A percentile compares a stretch with the other conserved stretches of the same genome.
Conservation (phyloP, 2,113 vertebrate genomes). For the Rhagologus leucostigma region DNA sequence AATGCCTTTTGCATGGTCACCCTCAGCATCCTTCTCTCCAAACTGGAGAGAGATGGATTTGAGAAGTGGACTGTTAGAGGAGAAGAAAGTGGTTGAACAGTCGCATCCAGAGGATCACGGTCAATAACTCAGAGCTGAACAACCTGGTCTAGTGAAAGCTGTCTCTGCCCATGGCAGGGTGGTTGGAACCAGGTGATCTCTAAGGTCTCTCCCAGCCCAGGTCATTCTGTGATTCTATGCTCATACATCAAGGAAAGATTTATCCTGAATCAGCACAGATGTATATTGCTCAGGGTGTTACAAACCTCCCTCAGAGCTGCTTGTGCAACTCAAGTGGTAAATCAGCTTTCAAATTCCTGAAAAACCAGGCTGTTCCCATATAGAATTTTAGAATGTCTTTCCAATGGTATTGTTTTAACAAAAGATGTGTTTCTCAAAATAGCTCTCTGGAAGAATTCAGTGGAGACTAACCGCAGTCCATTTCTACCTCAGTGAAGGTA, state of each 20-base stretch:
- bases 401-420: not conserved
- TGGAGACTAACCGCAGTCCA: not conserved
- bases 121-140: not conserved
- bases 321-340: not conserved
- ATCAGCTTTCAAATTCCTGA: not conserved
- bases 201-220: not conserved
- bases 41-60: not conserved
- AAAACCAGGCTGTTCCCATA: not conserved
- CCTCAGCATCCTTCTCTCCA: not conserved
- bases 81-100: not conserved
- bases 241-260: not conserved
- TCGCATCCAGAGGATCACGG: fast-evolving
- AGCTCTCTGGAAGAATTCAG: not conserved
- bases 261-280: not conserved
- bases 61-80: not conserved
- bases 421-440: not conserved
- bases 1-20: not conserved
- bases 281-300: not conserved
- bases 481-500: not conserved
- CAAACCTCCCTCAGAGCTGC: not conserved
- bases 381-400: not conserved
- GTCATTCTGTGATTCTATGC: not conserved
- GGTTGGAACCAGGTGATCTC: not conserved
- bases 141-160: not conserved
- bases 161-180: not conserved